A percentile compares a stretch with the other conserved stretches of the same genome.
These are phyloP conservation scores for Portevinia maculata DNA, from an alignment of 2,888 invertebrate species.

Conservation along the genomic window DNA sequence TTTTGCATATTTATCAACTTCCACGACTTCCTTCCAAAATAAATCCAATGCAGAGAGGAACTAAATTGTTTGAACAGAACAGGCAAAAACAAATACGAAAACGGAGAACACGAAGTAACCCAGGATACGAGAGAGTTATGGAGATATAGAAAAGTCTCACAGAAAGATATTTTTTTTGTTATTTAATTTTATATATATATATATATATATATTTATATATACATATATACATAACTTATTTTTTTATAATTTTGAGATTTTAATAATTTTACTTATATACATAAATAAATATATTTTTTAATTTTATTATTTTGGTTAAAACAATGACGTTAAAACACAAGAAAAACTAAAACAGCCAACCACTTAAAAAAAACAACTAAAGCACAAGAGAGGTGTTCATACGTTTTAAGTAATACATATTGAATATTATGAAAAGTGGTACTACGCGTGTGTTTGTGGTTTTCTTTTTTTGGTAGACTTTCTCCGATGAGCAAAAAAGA, in stretches of 20 bases:
- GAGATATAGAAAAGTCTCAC: slow-evolving; percentile 39
- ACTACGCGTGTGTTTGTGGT: slow-evolving; percentile 23
- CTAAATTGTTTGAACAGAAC: slow-evolving; percentile 2
- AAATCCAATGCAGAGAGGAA: slow-evolving; percentile 14
- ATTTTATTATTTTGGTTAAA: slow-evolving; percentile 54
- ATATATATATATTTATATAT: slow-evolving; percentile 40
- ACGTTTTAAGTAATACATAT: slow-evolving; percentile 12
- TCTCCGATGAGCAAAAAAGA: slow-evolving; percentile 55
- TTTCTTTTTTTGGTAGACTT: slow-evolving; percentile 32
- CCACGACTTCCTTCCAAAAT: slow-evolving; percentile 13
- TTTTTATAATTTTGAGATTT: slow-evolving; percentile 67
- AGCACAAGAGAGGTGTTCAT: slow-evolving; percentile 35
- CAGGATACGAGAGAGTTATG: slow-evolving; percentile 15
- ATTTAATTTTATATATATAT: slow-evolving; percentile 54
- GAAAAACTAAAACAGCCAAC: slow-evolving; percentile 39
- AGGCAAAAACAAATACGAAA: slow-evolving; percentile 12
- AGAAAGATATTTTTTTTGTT: slow-evolving; percentile 64
- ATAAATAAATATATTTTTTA: slow-evolving; percentile 47
- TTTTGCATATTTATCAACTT: slow-evolving; percentile 42
- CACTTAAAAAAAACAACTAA: slow-evolving; percentile 23
- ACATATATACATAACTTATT: slow-evolving; percentile 63
- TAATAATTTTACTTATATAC: slow-evolving; percentile 51
- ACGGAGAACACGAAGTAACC: slow-evolving; percentile 21
- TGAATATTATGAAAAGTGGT: slow-evolving; percentile 10
- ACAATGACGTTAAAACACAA: slow-evolving; percentile 8